Conservation (phyloP, 2,888 invertebrate species). For the Nephrotoma guestfalica region DNA sequence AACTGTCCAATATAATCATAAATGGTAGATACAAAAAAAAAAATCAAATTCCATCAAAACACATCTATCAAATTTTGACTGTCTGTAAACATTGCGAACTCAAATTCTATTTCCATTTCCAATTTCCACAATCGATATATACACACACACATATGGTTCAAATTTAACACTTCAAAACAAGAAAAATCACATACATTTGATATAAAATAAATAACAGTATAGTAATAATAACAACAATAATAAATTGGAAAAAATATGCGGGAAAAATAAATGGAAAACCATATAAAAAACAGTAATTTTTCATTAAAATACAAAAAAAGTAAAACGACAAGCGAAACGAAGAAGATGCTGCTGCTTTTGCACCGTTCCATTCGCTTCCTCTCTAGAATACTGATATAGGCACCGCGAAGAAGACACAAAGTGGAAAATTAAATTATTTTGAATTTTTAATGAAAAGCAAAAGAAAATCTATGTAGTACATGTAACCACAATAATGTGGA, state of each 20-base stretch:
- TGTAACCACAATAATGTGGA: not conserved
- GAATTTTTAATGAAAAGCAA: not conserved
- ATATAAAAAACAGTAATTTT: not conserved
- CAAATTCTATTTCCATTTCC: not conserved
- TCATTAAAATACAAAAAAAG: not conserved
- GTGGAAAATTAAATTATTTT: not conserved
- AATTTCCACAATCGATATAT: not conserved
- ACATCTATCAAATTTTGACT: not conserved
- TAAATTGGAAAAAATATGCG: not conserved
- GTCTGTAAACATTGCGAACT: not conserved
- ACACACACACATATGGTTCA: not conserved
- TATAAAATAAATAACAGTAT: not conserved
- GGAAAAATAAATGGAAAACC: not conserved
- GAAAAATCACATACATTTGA: not conserved
- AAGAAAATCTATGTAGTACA: not conserved
- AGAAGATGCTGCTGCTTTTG: not conserved
- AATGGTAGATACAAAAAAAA: too few species aligned
- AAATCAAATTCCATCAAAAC: not conserved
- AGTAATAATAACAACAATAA: not conserved
- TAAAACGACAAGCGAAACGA: not conserved
- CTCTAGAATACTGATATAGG: too few species aligned
- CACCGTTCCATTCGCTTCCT: not conserved
- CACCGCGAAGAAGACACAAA: not conserved
- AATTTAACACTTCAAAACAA: not conserved
- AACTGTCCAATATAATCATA: not conserved